phyloP scores from a whole-genome alignment of 2,888 invertebrate genomes.

The Brachypalpus laphriformis region DNA sequence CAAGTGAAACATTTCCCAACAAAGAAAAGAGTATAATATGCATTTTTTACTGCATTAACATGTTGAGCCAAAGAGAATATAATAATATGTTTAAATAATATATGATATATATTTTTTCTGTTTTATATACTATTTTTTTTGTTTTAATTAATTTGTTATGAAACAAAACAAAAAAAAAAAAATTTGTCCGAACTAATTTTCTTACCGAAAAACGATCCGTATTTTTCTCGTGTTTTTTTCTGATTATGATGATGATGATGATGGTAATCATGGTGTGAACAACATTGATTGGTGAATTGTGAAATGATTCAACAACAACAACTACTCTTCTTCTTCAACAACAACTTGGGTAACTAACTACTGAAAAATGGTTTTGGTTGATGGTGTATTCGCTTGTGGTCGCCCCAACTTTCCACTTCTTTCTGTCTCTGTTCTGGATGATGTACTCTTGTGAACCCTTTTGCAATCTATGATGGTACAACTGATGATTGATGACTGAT shows the following conservation, averaged over 20 bases:
- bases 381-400: conserved; percentile 45
- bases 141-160: conserved; percentile 75
- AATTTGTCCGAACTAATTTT: conserved; percentile 84
- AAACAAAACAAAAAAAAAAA: conserved; percentile 77
- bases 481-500: conserved; percentile 39
- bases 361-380: conserved; percentile 65
- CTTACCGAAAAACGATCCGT: conserved; percentile 84
- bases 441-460: conserved; percentile 50
- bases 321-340: conserved; percentile 57
- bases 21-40: not conserved
- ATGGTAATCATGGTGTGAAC: conserved; percentile 81
- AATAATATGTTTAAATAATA: conserved; percentile 74
- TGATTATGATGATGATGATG: conserved; percentile 83
- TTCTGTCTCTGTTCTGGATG: conserved; percentile 60
- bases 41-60: conserved; percentile 36
- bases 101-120: conserved; percentile 75
- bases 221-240: conserved; percentile 84
- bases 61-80: conserved; percentile 38
- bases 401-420: conserved; percentile 47
- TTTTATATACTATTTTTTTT: conserved; percentile 70
- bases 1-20: conserved; percentile 42
- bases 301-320: conserved; percentile 69
- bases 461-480: conserved; percentile 21
- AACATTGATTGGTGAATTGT: conserved; percentile 74
- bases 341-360: conserved; percentile 68